Conservation (phyloP, 2,797 vertebrate species). For the Lepus oiostolus region DNA sequence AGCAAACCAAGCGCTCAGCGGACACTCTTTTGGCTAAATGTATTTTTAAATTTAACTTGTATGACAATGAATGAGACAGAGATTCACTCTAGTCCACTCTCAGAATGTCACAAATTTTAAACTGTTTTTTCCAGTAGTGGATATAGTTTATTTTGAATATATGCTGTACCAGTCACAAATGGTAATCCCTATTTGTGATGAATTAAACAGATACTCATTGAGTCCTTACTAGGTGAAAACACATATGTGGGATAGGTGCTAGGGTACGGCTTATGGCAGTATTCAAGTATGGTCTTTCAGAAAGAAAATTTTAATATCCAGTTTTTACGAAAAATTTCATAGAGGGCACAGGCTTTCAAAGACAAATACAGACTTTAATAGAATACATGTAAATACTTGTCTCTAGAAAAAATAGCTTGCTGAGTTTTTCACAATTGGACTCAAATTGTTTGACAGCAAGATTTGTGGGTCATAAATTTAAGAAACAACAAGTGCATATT, state of each 20-base stretch:
- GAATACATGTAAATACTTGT: neutral
- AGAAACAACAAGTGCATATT: neutral
- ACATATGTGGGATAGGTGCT: neutral
- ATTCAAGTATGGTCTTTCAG: neutral
- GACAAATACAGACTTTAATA: neutral
- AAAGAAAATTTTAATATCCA: constrained; percentile 17
- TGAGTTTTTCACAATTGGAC: neutral
- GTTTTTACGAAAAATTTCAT: constrained; percentile 16
- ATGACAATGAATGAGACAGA: constrained; percentile 70
- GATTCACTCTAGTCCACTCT: neutral
- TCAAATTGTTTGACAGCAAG: neutral
- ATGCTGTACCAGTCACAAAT: neutral
- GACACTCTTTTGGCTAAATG: constrained; percentile 64
- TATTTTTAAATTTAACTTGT: constrained; percentile 63
- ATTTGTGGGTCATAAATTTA: neutral
- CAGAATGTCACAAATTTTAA: neutral
- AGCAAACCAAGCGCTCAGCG: constrained; percentile 68
- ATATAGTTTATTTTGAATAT: neutral
- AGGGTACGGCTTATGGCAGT: neutral
- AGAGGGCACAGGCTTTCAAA: neutral
- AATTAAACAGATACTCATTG: neutral
- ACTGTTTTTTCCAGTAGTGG: neutral
- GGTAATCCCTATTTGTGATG: neutral
- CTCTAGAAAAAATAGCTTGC: neutral
- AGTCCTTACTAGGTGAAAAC: neutral